phyloP scores from a whole-genome alignment of 1,140 invertebrate genomes.

The Drosophila takahashii region DNA sequence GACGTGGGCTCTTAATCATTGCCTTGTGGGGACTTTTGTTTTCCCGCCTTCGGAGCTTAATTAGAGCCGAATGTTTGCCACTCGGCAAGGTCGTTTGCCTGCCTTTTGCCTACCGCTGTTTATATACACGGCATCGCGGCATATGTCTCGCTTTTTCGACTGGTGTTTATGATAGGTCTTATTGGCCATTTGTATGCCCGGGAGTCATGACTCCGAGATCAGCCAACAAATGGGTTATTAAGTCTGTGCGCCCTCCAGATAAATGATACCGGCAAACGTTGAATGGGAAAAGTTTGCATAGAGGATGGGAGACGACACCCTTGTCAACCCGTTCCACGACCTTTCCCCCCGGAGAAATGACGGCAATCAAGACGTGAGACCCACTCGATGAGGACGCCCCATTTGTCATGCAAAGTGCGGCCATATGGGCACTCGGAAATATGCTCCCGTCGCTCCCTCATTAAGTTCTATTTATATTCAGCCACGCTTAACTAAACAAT shows the following conservation, averaged over 20 bases:
- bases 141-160: slow-evolving; percentile 44
- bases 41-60: slow-evolving; percentile 57
- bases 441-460: slow-evolving; percentile 19
- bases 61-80: slow-evolving; percentile 78
- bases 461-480: slow-evolving; percentile 54
- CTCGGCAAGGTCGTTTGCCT: slow-evolving; percentile 56
- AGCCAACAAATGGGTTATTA: slow-evolving; percentile 77
- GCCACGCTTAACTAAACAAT: slow-evolving; percentile 47
- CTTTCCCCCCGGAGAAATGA: slow-evolving; percentile 22
- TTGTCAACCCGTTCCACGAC: slow-evolving; percentile 11
- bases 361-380: slow-evolving; percentile 19
- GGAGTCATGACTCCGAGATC: slow-evolving; percentile 46
- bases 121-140: slow-evolving; percentile 33
- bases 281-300: slow-evolving; percentile 38
- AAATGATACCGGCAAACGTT: slow-evolving; percentile 41
- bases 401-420: slow-evolving; percentile 58
- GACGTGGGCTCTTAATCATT: slow-evolving; percentile 76
- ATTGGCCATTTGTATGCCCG: slow-evolving; percentile 74
- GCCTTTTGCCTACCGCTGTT: slow-evolving; percentile 53
- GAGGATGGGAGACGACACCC: slow-evolving; percentile 17
- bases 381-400: slow-evolving; percentile 12
- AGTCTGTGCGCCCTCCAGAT: slow-evolving; percentile 48
- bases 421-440: slow-evolving; percentile 40
- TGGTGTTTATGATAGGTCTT: slow-evolving; percentile 61
- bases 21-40: slow-evolving; percentile 51